Conservation (phyloP, 2,888 invertebrate species). For the Apamea crenata region DNA sequence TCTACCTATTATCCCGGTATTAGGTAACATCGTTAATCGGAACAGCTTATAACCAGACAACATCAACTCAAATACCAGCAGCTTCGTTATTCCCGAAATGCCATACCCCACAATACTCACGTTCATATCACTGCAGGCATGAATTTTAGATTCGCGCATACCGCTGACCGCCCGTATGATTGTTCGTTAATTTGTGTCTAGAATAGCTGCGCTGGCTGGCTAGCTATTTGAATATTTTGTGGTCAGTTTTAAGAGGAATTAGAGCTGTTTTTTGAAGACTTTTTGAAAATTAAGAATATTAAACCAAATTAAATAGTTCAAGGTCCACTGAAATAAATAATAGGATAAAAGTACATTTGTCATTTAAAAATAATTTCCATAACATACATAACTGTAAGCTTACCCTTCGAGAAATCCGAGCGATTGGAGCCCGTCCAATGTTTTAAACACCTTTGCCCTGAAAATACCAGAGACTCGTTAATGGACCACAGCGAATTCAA, state of each 20-base stretch:
- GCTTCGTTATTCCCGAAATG: constrained; percentile 74
- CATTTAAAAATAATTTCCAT: no score
- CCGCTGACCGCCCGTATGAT: constrained; percentile 57
- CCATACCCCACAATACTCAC: constrained; percentile 68
- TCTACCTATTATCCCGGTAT: not conserved
- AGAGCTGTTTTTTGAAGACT: not conserved
- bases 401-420: no score
- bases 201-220: constrained; percentile 14
- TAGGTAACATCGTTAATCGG: not conserved
- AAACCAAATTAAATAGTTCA: no score
- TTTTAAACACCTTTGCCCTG: no score
- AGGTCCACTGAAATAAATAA: no score
- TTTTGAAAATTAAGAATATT: no score
- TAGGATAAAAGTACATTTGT: no score
- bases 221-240: constrained; percentile 9
- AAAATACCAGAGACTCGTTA: no score
- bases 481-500: no score
- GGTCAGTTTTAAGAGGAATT: not conserved
- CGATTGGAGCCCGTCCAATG: no score
- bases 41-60: constrained; percentile 26
- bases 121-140: constrained; percentile 70
- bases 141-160: constrained; percentile 76
- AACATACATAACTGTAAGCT: no score
- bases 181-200: constrained; percentile 52
- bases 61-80: constrained; percentile 45